A percentile compares a stretch with the other conserved stretches of the same genome.
phyloP scores from a whole-genome alignment of 37 sponge, comb jelly and placozoan genomes.

The Beroe forskalii region DNA sequence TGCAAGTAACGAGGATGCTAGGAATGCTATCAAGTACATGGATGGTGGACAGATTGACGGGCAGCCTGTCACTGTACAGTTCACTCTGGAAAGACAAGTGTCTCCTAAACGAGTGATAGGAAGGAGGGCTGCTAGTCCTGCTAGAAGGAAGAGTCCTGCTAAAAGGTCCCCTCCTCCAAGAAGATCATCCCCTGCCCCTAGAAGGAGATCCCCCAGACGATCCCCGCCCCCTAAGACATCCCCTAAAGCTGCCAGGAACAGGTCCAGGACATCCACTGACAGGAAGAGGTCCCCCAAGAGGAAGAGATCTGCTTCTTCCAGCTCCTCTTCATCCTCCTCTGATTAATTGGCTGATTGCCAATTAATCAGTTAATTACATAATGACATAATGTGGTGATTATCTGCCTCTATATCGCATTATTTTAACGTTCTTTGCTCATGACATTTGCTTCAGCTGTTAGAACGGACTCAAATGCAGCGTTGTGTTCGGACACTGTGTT shows the following conservation, averaged over 20 bases:
- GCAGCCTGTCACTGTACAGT: conserved; percentile 50
- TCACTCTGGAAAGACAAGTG: conserved; percentile 45
- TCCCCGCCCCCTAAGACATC: neutral
- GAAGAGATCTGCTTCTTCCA: conserved; percentile 38
- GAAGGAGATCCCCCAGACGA: neutral
- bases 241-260: conserved; percentile 12
- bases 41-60: conserved; percentile 61
- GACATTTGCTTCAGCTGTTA: too few species aligned
- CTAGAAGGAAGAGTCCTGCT: neutral
- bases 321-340: conserved; percentile 42
- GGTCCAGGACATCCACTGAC: conserved; percentile 7
- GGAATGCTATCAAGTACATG: conserved; percentile 63
- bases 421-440: too few species aligned
- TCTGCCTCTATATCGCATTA: too few species aligned
- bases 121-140: neutral
- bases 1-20: conserved; percentile 45
- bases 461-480: too few species aligned
- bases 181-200: neutral
- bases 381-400: too few species aligned
- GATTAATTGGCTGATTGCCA: too few species aligned
- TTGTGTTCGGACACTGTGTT: too few species aligned
- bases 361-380: too few species aligned
- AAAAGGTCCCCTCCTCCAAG: neutral
- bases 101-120: conserved; percentile 19
- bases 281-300: neutral